Evolutionary conservation across 2,113 vertebrate species (phyloP), one percentile per base, ranked within the genome.

Genomic region (Muscicapa adusta): DNA sequence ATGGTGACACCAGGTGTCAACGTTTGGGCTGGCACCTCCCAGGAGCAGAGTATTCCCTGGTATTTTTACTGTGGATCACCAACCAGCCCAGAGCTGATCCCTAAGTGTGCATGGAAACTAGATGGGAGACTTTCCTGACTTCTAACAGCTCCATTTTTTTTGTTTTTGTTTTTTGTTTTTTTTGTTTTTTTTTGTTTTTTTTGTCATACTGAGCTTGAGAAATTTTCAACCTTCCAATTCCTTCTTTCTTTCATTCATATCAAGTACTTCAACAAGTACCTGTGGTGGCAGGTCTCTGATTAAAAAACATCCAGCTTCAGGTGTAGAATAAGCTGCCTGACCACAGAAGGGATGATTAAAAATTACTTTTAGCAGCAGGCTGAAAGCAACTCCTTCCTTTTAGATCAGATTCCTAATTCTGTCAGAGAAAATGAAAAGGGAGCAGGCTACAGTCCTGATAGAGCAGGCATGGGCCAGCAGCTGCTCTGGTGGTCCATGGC

Each of bases 371-470:
- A 73, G 47, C 29, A 71, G 33, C 24, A 89, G 53, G 17, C n/a
- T 12, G 5, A 56, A 89, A 85, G 9, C 5, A 67, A n/a, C 17
- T 9, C 33, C 19, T 61, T 79, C 19, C 22, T 75, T 62, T 68
- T 56, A 60, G 26, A 2, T 18, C 5, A 12, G 23, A 65, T 85
- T 60, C 66, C 34, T 18, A 45, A 56, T 51, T 43, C 10, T 53
- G 14, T 9, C 29, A 45, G 38, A 51, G 29, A 38, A 70, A 34
- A 47, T 15, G 7, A 53, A 57, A n/a, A n/a, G 18, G 24, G 9
- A 68, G 12, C 6, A 63, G 47, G 16, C 4, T 40, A 1, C 9
- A 43, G 23, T 11, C 25, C 42, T 29, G 62, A 2, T 0, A 10
- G 76, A 11, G 4, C 22, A 5, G 34, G 31, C 40, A 31, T 18